phyloP scores from a whole-genome alignment of 2,797 vertebrate species.

The Limosa lapponica region DNA sequence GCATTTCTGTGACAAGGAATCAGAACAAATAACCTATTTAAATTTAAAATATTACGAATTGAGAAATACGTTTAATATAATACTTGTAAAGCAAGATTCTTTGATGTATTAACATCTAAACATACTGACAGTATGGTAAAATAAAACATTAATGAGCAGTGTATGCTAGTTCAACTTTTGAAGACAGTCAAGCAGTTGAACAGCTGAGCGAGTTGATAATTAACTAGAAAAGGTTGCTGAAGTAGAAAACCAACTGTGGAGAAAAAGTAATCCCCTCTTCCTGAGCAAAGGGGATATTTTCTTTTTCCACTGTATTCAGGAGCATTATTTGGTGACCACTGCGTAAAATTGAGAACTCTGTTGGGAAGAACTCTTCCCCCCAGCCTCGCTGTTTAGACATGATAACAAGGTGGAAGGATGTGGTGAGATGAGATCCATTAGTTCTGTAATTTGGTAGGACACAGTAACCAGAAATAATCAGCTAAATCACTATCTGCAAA shows the following conservation, averaged over 20 bases:
- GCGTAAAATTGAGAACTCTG: background rate
- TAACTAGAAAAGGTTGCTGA: background rate
- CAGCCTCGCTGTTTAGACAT: background rate
- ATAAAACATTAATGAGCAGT: background rate
- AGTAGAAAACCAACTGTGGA: background rate
- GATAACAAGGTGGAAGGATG: background rate
- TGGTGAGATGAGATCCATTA: background rate
- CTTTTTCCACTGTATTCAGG: background rate
- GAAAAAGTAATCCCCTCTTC: background rate
- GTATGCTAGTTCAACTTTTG: background rate
- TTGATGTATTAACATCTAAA: conserved; percentile 1
- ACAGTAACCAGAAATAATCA: background rate
- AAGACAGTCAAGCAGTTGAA: background rate
- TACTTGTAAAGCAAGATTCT: conserved; percentile 24
- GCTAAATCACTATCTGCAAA: background rate
- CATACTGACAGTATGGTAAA: background rate
- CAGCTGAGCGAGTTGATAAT: conserved; percentile 5
- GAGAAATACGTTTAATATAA: background rate
- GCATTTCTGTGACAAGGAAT: background rate
- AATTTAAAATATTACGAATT: background rate
- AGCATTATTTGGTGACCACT: background rate
- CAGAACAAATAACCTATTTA: background rate
- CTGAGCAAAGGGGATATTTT: background rate
- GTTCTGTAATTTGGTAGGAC: background rate
- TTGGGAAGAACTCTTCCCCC: background rate